phyloP scores from a whole-genome alignment of 1,140 invertebrate species.

The Pachypsylla venusta region DNA sequence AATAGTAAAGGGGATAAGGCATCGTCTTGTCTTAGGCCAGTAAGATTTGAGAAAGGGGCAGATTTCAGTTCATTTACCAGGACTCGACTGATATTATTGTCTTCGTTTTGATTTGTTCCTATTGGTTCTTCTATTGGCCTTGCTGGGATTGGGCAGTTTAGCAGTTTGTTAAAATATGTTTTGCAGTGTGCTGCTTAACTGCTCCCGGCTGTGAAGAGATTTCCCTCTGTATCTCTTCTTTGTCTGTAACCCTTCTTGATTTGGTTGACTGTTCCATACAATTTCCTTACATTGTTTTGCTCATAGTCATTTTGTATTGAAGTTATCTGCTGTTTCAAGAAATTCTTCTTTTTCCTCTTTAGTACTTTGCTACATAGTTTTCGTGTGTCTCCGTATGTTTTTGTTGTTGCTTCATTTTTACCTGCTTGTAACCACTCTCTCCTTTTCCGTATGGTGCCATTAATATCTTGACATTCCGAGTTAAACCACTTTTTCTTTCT shows the following conservation, averaged over 20 bases:
- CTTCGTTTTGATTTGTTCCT: too few species aligned
- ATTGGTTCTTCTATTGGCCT: too few species aligned
- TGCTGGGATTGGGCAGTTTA: slow-evolving; percentile 11
- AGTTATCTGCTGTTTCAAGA: slow-evolving; percentile 2
- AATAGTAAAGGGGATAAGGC: slow-evolving; percentile 13
- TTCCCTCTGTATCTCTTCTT: background rate
- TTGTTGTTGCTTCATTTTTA: background rate
- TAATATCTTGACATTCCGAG: slow-evolving; percentile 11
- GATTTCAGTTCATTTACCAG: too few species aligned
- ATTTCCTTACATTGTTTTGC: slow-evolving; percentile 1
- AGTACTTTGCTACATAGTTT: slow-evolving; percentile 12
- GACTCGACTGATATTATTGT: too few species aligned
- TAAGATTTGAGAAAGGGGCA: too few species aligned
- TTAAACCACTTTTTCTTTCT: slow-evolving; percentile 16
- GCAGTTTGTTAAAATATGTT: slow-evolving; percentile 13
- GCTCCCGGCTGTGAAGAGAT: background rate
- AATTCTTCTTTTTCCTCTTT: slow-evolving; percentile 14
- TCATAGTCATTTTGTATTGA: slow-evolving; percentile 3
- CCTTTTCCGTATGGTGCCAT: slow-evolving; percentile 2
- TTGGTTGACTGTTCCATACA: slow-evolving; percentile 9
- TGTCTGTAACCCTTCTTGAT: slow-evolving; percentile 15
- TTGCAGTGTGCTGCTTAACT: slow-evolving; percentile 1
- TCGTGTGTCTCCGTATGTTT: background rate
- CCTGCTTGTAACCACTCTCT: background rate
- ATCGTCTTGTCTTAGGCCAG: slow-evolving; percentile 11